Conservation (phyloP, 2,113 vertebrate genomes). For the Pan paniscus region DNA sequence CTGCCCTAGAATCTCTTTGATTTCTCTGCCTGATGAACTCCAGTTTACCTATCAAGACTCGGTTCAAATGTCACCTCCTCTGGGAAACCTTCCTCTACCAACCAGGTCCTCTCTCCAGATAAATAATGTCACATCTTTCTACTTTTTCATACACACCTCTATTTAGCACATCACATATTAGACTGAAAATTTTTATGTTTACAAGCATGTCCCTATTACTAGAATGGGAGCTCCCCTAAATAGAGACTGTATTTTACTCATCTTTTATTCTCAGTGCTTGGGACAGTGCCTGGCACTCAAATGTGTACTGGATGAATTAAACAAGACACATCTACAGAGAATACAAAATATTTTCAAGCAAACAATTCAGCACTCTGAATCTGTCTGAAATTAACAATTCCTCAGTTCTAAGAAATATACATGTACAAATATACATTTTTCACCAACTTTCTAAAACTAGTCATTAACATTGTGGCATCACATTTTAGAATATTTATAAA, state of each 20-base stretch:
- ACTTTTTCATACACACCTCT: not conserved
- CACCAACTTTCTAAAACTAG: not conserved
- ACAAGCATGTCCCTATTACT: not conserved
- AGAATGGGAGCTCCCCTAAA: not conserved
- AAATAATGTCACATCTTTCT: not conserved
- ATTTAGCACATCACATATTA: not conserved
- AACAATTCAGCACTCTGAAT: not conserved
- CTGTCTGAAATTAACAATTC: not conserved
- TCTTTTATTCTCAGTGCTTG: not conserved
- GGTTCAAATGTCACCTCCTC: not conserved
- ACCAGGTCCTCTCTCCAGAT: not conserved
- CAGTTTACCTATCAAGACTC: not conserved
- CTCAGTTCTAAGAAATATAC: slow-evolving; percentile 25
- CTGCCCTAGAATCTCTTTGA: not conserved
- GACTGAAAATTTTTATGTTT: not conserved
- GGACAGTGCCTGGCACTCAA: not conserved
- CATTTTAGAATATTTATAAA: slow-evolving; percentile 45
- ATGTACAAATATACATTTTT: not conserved
- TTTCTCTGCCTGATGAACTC: not conserved
- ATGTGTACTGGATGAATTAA: not conserved
- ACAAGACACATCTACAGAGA: not conserved
- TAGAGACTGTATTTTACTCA: not conserved
- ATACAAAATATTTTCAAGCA: not conserved
- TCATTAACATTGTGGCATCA: not conserved
- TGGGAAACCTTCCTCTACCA: not conserved